Evolutionary conservation across 1,140 invertebrate species (phyloP).

Genomic region (Varroa destructor): DNA sequence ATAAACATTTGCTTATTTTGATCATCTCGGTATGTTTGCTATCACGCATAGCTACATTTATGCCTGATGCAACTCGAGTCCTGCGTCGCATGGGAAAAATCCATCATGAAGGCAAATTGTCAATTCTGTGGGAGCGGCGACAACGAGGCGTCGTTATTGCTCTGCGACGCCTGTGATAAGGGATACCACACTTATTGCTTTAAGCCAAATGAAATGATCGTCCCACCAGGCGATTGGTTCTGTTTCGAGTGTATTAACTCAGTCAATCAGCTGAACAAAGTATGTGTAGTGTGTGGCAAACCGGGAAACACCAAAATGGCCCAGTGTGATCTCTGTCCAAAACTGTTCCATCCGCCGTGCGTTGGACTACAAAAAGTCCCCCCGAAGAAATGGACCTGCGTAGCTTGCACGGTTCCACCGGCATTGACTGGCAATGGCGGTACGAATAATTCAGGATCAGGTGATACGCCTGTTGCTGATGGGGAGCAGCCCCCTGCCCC

Average conservation of each 20-base stretch:
- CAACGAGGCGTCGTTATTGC: constrained; percentile 80
- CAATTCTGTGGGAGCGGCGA: constrained; percentile 90
- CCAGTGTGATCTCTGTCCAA: constrained; percentile 73
- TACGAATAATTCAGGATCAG: too few relatives aligned
- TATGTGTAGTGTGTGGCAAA: constrained; percentile 62
- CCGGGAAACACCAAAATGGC: constrained; percentile 50
- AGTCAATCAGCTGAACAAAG: constrained; percentile 43
- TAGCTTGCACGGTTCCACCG: constrained; percentile 33
- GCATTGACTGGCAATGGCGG: not conserved
- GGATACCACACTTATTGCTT: constrained; percentile 97
- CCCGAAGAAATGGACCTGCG: constrained; percentile 39
- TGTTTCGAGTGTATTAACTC: constrained; percentile 95
- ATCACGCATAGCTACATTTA: constrained; percentile 60
- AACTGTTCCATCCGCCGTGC: constrained; percentile 81
- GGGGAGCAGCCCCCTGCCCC: constrained; percentile 10
- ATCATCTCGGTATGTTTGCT: too few relatives aligned
- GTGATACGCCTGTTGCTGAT: too few relatives aligned
- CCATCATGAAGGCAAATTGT: constrained; percentile 96
- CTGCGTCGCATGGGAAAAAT: constrained; percentile 93
- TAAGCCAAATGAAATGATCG: constrained; percentile 79
- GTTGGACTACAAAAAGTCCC: constrained; percentile 48
- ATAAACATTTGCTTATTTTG: too few relatives aligned
- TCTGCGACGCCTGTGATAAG: constrained; percentile 93
- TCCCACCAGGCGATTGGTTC: constrained; percentile 90
- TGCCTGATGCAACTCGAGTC: constrained; percentile 73